phyloP scores from a whole-genome alignment of 35 echinoderm and acorn worm species.

The Heliocidaris erythrogramma region DNA sequence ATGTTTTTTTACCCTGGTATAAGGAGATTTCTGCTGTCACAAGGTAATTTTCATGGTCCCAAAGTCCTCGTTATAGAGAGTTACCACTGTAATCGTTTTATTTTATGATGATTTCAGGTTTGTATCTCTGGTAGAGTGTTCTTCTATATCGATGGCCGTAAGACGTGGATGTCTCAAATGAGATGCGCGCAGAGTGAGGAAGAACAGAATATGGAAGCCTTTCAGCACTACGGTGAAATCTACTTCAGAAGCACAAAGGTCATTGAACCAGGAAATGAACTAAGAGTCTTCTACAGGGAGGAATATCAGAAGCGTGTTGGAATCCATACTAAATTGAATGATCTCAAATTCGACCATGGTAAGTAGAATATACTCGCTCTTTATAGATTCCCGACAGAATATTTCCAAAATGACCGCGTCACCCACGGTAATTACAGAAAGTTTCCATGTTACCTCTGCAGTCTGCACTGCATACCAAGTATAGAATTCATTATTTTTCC shows the following conservation, averaged over 20 bases:
- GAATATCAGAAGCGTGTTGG: slow-evolving; percentile 5
- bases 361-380: background rate
- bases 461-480: no score
- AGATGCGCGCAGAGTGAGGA: background rate
- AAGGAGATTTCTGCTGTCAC: no score
- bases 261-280: slow-evolving; percentile 25
- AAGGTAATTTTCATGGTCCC: no score
- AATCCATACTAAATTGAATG: slow-evolving; percentile 8
- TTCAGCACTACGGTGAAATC: slow-evolving; percentile 13
- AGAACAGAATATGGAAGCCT: slow-evolving; percentile 6
- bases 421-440: no score
- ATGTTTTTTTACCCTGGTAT: no score
- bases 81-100: background rate
- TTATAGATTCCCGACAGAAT: background rate
- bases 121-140: slow-evolving; percentile 12
- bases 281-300: slow-evolving; percentile 7
- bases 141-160: slow-evolving; percentile 26
- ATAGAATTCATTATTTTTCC: no score
- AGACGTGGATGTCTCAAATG: slow-evolving; percentile 14
- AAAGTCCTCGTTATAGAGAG: no score
- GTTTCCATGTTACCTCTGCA: no score
- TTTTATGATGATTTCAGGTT: background rate
- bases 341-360: background rate
- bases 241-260: slow-evolving; percentile 15
- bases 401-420: no score